These are phyloP conservation scores for Caranx ignobilis DNA, from an alignment of 2,113 vertebrate species.

Conservation along the genomic window DNA sequence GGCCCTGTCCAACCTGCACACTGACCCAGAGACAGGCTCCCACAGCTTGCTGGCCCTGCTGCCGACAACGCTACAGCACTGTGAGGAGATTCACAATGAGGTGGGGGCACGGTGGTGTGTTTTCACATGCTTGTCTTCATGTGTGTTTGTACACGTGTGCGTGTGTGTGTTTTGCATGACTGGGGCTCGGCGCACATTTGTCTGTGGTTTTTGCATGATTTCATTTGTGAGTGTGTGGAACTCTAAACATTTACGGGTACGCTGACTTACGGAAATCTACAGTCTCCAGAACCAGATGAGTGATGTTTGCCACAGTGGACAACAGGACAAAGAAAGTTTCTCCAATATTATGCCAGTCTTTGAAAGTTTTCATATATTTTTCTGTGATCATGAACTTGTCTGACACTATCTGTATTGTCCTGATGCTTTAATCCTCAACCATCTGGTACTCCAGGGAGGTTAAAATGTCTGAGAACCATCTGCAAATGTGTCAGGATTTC, in stretches of 20 bases:
- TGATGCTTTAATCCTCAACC: slow-evolving; percentile 37
- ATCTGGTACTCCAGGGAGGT: slow-evolving; percentile 53
- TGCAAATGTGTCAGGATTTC: slow-evolving; percentile 48
- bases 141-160: neutral
- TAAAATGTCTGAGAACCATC: slow-evolving; percentile 48
- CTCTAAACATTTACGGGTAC: slow-evolving; percentile 1
- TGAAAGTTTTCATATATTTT: slow-evolving; percentile 24
- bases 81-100: slow-evolving; percentile 97
- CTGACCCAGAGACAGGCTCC: slow-evolving; percentile 76
- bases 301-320: neutral
- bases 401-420: slow-evolving; percentile 37
- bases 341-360: slow-evolving; percentile 15
- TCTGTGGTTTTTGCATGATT: neutral
- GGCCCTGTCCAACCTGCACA: slow-evolving; percentile 89
- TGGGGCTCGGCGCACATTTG: neutral
- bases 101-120: slow-evolving; percentile 77
- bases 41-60: slow-evolving; percentile 88
- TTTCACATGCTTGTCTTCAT: slow-evolving; percentile 12
- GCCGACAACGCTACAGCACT: slow-evolving; percentile 85
- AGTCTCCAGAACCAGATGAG: neutral
- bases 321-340: slow-evolving; percentile 31
- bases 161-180: neutral
- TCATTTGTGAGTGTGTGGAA: neutral
- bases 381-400: slow-evolving; percentile 27
- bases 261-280: no score